Conservation (phyloP, 2,888 invertebrate species). For the Cybosia mesomella region DNA sequence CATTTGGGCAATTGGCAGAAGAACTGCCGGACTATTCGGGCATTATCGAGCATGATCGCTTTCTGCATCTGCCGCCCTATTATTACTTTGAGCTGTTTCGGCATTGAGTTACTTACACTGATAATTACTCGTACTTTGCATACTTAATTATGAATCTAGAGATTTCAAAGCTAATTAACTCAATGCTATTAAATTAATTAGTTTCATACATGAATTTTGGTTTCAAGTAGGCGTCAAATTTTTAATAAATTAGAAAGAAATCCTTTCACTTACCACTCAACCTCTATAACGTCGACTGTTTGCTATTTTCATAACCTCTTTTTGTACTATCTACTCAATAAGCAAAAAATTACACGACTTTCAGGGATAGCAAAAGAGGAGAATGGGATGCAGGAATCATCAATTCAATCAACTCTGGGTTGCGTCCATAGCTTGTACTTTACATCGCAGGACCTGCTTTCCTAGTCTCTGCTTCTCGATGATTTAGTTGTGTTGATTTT, state of each 20-base stretch:
- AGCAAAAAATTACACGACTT: not conserved
- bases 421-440: no score
- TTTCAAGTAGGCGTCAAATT: slow-evolving; percentile 18
- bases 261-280: slow-evolving; percentile 10
- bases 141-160: slow-evolving; percentile 6
- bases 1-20: no score
- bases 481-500: no score
- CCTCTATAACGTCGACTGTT: not conserved
- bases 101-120: not conserved
- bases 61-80: no score
- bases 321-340: not conserved
- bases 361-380: no score
- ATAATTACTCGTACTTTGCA: not conserved
- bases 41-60: no score
- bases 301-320: not conserved
- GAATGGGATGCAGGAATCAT: no score
- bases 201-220: slow-evolving; percentile 8
- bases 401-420: no score
- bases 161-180: slow-evolving; percentile 10
- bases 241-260: slow-evolving; percentile 24
- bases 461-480: no score
- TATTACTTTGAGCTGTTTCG: not conserved
- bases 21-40: no score
- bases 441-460: no score
- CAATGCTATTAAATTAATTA: slow-evolving; percentile 7